Evolutionary conservation across 2,797 vertebrate genomes (phyloP).

Genomic region (Intellagama lesueurii): DNA sequence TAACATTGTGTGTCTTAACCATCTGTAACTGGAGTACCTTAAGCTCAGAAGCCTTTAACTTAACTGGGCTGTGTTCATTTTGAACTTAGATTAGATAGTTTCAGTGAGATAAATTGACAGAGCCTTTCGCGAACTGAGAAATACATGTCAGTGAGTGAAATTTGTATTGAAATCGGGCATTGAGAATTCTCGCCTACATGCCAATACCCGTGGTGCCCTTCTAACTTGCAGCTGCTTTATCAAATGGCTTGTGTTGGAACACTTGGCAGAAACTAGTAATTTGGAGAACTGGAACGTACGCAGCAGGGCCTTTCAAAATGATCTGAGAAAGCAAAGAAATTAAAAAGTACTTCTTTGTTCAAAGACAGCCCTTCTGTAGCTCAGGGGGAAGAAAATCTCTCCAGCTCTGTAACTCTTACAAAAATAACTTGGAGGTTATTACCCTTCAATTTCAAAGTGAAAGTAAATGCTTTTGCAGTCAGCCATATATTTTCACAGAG

Average conservation of each 20-base stretch:
- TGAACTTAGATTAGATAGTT: background rate
- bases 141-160: background rate
- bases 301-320: background rate
- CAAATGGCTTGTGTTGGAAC: background rate
- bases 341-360: conserved; percentile 26
- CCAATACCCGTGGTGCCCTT: background rate
- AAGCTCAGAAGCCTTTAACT: background rate
- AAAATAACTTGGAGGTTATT: conserved; percentile 7
- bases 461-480: background rate
- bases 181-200: conserved; percentile 14
- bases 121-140: background rate
- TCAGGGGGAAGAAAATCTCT: background rate
- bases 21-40: background rate
- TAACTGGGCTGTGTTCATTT: background rate
- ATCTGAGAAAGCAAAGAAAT: conserved; percentile 22
- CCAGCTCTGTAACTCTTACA: background rate
- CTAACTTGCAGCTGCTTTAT: conserved; percentile 16
- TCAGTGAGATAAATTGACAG: background rate
- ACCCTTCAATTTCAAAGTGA: background rate
- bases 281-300: background rate
- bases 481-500: background rate
- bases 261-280: conserved; percentile 16
- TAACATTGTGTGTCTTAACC: no score
- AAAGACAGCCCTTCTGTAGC: conserved; percentile 12
- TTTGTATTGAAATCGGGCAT: conserved; percentile 36